Evolutionary conservation across 2,888 invertebrate genomes (phyloP).

Genomic region (Xanthia togata): DNA sequence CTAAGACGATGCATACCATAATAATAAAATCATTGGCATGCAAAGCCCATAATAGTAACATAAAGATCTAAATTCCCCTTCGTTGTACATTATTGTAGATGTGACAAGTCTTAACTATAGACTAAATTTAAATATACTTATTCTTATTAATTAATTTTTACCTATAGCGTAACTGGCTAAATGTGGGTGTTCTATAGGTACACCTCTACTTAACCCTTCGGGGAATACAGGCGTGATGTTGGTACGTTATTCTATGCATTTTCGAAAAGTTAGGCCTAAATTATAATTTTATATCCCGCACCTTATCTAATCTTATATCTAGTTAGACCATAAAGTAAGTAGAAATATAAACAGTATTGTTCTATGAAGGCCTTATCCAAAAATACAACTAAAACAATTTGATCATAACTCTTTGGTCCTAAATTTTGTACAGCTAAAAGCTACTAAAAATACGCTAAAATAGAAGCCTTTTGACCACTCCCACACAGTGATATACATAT

Average conservation of each 20-base stretch:
- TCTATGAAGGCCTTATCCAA: constrained; percentile 2
- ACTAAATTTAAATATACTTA: not conserved
- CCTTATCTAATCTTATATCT: constrained; percentile 22
- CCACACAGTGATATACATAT: constrained; percentile 24
- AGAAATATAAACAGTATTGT: constrained; percentile 6
- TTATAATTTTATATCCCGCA: not conserved
- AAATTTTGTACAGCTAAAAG: constrained; percentile 26
- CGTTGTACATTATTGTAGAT: constrained; percentile 13
- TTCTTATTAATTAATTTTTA: too few species aligned
- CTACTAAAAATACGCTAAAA: constrained; percentile 6
- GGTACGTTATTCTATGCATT: constrained; percentile 1
- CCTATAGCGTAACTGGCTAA: too few species aligned
- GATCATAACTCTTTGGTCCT: constrained; percentile 49
- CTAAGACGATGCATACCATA: not conserved
- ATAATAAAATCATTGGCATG: not conserved
- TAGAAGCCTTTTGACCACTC: constrained; percentile 25
- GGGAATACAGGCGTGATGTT: too few species aligned
- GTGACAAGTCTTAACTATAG: constrained; percentile 3
- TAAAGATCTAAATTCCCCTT: constrained; percentile 36
- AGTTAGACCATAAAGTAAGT: constrained; percentile 27
- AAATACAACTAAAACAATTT: constrained; percentile 35
- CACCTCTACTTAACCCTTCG: too few species aligned
- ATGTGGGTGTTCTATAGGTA: too few species aligned
- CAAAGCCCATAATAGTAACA: not conserved
- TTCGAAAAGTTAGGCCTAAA: not conserved